These are phyloP conservation scores for Macrostomum cliftonense DNA, from an alignment of 2,888 invertebrate species.

Conservation along the genomic window DNA sequence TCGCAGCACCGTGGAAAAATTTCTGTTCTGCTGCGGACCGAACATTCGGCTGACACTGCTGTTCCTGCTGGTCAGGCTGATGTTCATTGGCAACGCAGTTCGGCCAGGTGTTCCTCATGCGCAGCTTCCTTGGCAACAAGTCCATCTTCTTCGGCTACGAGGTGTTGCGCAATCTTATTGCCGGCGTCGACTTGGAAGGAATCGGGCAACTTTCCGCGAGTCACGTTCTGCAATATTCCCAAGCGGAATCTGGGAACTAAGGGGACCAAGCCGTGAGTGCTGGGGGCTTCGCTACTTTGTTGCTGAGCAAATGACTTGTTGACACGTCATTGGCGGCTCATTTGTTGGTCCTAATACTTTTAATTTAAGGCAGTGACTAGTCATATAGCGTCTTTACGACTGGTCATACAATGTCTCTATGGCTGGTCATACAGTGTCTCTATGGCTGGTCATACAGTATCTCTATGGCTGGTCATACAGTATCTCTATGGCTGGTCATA, in stretches of 20 bases:
- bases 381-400: no score
- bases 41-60: slow-evolving; percentile 7
- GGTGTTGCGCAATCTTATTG: slow-evolving; percentile 4
- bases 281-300: no score
- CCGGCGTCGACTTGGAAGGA: slow-evolving; percentile 8
- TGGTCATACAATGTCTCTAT: no score
- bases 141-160: slow-evolving; percentile 6
- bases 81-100: slow-evolving; percentile 9
- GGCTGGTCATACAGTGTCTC: no score
- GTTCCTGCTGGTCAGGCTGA: slow-evolving; percentile 7
- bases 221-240: slow-evolving; percentile 9
- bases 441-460: no score
- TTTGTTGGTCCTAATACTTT: no score
- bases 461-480: no score
- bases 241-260: slow-evolving; percentile 8
- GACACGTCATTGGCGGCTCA: no score
- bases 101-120: slow-evolving; percentile 11
- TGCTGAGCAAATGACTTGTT: no score
- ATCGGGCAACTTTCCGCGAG: slow-evolving; percentile 10
- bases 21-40: slow-evolving; percentile 4
- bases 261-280: no score
- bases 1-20: slow-evolving; percentile 2
- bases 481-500: no score
- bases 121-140: slow-evolving; percentile 7
- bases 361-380: no score